These are phyloP conservation scores for Heliconius hortense DNA, from an alignment of 2,888 invertebrate species.

Conservation along the genomic window DNA sequence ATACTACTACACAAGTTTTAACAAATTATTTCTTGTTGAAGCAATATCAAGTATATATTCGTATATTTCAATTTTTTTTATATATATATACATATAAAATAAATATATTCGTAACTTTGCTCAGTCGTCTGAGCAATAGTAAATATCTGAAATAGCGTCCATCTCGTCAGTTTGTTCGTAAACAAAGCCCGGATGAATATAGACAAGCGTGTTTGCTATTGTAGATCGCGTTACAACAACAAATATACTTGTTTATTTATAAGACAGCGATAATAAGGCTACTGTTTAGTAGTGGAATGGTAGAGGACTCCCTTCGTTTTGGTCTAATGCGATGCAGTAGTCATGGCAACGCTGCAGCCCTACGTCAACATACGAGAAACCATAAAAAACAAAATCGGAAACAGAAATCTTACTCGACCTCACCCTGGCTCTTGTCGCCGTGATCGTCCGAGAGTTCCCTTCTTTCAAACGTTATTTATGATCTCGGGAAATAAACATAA, in stretches of 20 bases:
- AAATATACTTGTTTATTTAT: slow-evolving; percentile 69
- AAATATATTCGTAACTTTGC: no score
- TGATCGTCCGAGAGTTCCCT: slow-evolving; percentile 81
- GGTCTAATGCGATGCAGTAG: slow-evolving; percentile 74
- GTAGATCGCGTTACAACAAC: slow-evolving; percentile 75
- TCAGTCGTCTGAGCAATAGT: slow-evolving; percentile 56
- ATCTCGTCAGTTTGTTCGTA: slow-evolving; percentile 75
- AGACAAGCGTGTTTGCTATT: slow-evolving; percentile 71
- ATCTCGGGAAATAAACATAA: slow-evolving; percentile 83
- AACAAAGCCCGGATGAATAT: slow-evolving; percentile 78
- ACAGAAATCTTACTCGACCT: slow-evolving; percentile 73
- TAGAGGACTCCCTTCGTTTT: slow-evolving; percentile 49
- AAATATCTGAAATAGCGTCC: slow-evolving; percentile 69
- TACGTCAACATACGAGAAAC: slow-evolving; percentile 67
- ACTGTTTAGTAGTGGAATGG: slow-evolving; percentile 44
- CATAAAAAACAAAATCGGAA: slow-evolving; percentile 76
- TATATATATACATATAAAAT: no score
- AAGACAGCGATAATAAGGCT: slow-evolving; percentile 53
- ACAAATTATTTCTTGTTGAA: neutral
- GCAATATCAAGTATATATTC: no score
- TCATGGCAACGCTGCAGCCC: slow-evolving; percentile 75
- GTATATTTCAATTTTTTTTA: no score
- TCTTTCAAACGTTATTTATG: slow-evolving; percentile 83
- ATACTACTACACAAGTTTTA: slow-evolving; percentile 31
- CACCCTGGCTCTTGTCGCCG: slow-evolving; percentile 79